These are phyloP conservation scores for Drosophila trapezifrons DNA, from an alignment of 1,140 invertebrate species.

Conservation along the genomic window DNA sequence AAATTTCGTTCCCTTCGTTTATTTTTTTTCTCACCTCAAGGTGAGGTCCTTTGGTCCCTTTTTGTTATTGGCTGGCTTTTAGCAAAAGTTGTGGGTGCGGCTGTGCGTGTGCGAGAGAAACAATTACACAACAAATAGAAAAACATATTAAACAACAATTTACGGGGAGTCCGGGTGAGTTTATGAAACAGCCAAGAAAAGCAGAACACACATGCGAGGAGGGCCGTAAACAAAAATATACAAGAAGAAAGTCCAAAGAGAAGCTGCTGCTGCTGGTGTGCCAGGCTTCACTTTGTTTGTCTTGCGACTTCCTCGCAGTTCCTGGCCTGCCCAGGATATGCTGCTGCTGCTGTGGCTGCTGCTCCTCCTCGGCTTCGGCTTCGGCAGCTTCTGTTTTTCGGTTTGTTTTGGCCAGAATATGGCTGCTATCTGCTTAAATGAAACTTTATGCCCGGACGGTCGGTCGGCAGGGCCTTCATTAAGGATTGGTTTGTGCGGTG, in stretches of 20 bases:
- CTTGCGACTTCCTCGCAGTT: slow-evolving; percentile 19
- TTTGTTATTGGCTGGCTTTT: background rate
- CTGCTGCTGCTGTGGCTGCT: background rate
- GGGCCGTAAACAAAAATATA: slow-evolving; percentile 60
- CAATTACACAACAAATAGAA: slow-evolving; percentile 69
- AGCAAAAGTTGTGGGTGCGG: background rate
- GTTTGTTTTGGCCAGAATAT: slow-evolving; percentile 34
- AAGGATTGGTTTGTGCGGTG: slow-evolving; percentile 61
- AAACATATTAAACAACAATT: slow-evolving; percentile 80
- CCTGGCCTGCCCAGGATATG: slow-evolving; percentile 1
- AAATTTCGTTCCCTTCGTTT: background rate
- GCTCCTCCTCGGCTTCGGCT: background rate
- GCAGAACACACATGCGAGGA: slow-evolving; percentile 21
- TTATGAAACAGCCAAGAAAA: slow-evolving; percentile 49
- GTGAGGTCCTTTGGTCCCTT: background rate
- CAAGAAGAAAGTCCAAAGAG: slow-evolving; percentile 39
- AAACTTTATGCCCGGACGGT: slow-evolving; percentile 66
- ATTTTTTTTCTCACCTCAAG: slow-evolving; percentile 25
- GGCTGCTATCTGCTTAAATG: slow-evolving; percentile 52
- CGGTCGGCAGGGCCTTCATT: slow-evolving; percentile 43
- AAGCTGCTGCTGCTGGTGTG: slow-evolving; percentile 14
- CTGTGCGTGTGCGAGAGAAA: slow-evolving; percentile 8
- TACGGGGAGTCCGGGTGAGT: slow-evolving; percentile 55
- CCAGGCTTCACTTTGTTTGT: slow-evolving; percentile 44
- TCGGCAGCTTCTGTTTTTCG: slow-evolving; percentile 7